Evolutionary conservation across 30 jellyfish, hydroid and myxozoan species (phyloP).

Genomic region (Turritopsis dohrnii): DNA sequence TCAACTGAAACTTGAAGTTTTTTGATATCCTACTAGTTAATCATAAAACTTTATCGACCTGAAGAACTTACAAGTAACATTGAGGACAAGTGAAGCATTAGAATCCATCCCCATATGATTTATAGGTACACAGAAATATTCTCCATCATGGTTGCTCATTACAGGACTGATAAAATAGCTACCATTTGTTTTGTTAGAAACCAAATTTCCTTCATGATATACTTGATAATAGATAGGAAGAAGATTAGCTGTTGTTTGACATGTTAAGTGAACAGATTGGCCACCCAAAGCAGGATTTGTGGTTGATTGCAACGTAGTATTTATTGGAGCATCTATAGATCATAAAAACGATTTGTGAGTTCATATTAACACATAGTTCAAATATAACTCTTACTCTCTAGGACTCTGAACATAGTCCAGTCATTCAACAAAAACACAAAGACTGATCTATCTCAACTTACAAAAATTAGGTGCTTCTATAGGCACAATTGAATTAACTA

Average conservation of each 20-base stretch:
- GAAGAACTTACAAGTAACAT: neutral
- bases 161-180: neutral
- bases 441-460: neutral
- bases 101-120: neutral
- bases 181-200: constrained; percentile 1
- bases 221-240: neutral
- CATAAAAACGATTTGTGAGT: neutral
- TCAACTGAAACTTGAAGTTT: no score
- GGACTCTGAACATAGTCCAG: no score
- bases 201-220: neutral
- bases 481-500: neutral
- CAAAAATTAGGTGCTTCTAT: neutral
- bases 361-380: neutral
- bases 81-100: constrained; percentile 1
- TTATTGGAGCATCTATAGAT: constrained; percentile 8
- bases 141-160: neutral
- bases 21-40: no score
- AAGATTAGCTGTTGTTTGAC: neutral
- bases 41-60: no score
- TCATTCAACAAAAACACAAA: no score
- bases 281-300: constrained; percentile 10
- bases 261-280: neutral
- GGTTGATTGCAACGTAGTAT: neutral
- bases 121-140: constrained; percentile 9
- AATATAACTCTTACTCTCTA: no score